Percentiles rank a stretch among this genome's conserved stretches.
These are phyloP conservation scores for Eupsilia transversa DNA, from an alignment of 2,888 invertebrate genomes.

Conservation along the genomic window DNA sequence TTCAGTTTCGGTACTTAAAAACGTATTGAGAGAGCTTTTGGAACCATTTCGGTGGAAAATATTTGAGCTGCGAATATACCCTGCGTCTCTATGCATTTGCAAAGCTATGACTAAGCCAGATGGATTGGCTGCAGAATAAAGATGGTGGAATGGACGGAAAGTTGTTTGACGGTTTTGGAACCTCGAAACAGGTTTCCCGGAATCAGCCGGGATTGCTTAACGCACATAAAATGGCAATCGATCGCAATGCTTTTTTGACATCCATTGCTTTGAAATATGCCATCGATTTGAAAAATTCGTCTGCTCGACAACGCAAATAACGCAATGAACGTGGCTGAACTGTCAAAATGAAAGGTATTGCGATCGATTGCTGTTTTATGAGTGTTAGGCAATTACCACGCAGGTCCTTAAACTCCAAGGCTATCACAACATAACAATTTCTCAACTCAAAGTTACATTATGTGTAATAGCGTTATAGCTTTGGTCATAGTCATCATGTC, in stretches of 20 bases:
- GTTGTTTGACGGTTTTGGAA: neutral
- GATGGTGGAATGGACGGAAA: neutral
- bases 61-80: constrained; percentile 1
- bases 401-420: neutral
- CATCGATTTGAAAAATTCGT: no score
- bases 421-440: no score
- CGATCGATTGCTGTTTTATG: neutral
- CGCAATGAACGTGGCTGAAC: neutral
- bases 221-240: neutral
- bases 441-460: constrained; percentile 7
- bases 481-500: neutral
- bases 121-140: neutral
- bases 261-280: no score
- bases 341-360: neutral
- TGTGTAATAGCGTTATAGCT: neutral
- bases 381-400: no score
- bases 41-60: constrained; percentile 30
- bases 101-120: constrained; percentile 13
- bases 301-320: neutral
- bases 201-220: neutral
- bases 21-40: constrained; percentile 42
- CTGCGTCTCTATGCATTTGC: neutral
- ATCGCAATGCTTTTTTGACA: neutral
- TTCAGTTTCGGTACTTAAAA: constrained; percentile 47
- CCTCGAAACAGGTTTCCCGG: neutral